Evolutionary conservation across 1,140 invertebrate genomes (phyloP).

Genomic region (Drosophila leontia): DNA sequence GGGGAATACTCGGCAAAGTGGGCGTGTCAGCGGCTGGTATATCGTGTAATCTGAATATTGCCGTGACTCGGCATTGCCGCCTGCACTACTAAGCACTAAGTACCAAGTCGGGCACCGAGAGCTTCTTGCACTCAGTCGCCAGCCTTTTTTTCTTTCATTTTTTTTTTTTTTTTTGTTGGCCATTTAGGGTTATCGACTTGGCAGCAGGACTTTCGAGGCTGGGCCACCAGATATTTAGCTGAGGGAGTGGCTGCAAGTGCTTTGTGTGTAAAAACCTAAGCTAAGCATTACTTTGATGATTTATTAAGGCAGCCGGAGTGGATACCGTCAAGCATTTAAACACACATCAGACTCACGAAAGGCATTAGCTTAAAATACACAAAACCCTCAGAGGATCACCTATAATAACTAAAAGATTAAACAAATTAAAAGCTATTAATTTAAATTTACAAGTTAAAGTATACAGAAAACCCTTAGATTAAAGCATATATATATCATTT

Average conservation of each 20-base stretch:
- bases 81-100: constrained; percentile 38
- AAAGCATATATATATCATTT: constrained; percentile 17
- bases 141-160: constrained; percentile 5
- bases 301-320: constrained; percentile 10
- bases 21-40: constrained; percentile 33
- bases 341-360: background rate
- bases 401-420: no score
- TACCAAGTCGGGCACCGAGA: constrained; percentile 1
- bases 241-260: background rate
- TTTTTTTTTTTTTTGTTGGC: constrained; percentile 15
- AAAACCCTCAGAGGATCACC: background rate
- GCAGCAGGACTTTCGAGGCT: background rate
- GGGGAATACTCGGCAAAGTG: constrained; percentile 1
- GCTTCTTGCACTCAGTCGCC: constrained; percentile 12
- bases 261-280: background rate
- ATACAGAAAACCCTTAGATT: background rate
- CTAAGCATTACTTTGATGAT: constrained; percentile 24
- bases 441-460: background rate
- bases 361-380: background rate
- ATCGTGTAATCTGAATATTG: constrained; percentile 79
- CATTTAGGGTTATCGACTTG: constrained; percentile 74
- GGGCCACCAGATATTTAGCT: background rate
- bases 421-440: background rate
- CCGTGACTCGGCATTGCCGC: constrained; percentile 60
- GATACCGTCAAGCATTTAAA: background rate